These are phyloP conservation scores for Iselma pallidipennis DNA, from an alignment of 2,888 invertebrate species.

Conservation along the genomic window DNA sequence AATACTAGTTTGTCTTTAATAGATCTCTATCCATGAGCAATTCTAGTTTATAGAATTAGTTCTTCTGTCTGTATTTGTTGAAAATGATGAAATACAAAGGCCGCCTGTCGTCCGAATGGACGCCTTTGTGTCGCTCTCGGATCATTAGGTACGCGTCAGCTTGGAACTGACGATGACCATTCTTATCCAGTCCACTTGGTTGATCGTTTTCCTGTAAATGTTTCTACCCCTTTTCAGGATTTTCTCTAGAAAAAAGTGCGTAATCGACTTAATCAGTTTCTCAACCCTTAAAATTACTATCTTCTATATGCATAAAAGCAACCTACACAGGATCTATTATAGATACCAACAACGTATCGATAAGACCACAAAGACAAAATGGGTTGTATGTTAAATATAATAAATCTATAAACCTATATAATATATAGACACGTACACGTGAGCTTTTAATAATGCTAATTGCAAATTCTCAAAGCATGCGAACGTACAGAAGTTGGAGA, in stretches of 20 bases:
- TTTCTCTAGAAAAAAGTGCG: not conserved
- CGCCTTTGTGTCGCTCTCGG: slow-evolving; percentile 53
- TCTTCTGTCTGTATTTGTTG: not conserved
- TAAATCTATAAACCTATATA: not conserved
- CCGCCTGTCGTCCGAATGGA: slow-evolving; percentile 29
- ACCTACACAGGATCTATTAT: no score
- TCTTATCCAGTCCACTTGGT: slow-evolving; percentile 49
- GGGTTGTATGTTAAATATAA: not conserved
- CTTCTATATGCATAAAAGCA: not conserved
- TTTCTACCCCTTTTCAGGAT: not conserved
- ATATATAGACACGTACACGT: slow-evolving; percentile 5
- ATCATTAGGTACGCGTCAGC: slow-evolving; percentile 52
- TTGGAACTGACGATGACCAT: slow-evolving; percentile 52
- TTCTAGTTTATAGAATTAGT: not conserved
- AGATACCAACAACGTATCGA: not conserved
- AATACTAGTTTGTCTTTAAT: not conserved
- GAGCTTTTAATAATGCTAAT: slow-evolving; percentile 32
- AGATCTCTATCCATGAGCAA: not conserved
- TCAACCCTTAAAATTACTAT: not conserved
- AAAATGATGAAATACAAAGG: slow-evolving; percentile 1
- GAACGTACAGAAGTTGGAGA: slow-evolving; percentile 20
- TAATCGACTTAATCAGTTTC: not conserved
- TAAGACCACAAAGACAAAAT: slow-evolving; percentile 7
- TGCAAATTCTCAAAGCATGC: slow-evolving; percentile 34
- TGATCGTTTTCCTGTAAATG: slow-evolving; percentile 28